phyloP scores from a whole-genome alignment of 2,888 invertebrate genomes.

The Polyommatus iphigenia region DNA sequence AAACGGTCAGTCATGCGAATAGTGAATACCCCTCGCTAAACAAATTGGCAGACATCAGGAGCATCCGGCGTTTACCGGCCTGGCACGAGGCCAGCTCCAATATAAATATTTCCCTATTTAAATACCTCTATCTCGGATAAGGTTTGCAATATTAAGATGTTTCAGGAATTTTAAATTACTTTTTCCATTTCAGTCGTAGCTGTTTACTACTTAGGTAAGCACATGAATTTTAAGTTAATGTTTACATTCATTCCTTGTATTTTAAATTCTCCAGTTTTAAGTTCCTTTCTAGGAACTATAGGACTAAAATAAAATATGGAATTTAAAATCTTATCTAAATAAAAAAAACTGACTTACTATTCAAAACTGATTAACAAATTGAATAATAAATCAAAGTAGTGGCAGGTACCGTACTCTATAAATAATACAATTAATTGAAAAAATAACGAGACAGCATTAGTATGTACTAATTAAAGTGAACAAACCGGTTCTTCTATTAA shows the following conservation, averaged over 20 bases:
- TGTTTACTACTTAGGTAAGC: not conserved
- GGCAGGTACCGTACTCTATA: not conserved
- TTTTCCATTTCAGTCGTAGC: not conserved
- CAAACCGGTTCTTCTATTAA: conserved; percentile 20
- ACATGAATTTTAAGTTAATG: not conserved
- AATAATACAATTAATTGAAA: conserved; percentile 2
- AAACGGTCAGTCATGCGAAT: conserved; percentile 13
- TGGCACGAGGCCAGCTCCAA: conserved; percentile 35
- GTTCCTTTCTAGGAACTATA: not conserved
- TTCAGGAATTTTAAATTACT: not conserved
- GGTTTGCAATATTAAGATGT: conserved; percentile 21
- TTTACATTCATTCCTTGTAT: not conserved
- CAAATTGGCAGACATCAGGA: conserved; percentile 35
- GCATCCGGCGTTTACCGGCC: conserved; percentile 30
- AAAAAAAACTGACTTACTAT: not conserved
- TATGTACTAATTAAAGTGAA: not conserved
- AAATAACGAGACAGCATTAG: not conserved
- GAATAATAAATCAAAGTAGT: not conserved
- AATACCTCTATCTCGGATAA: conserved; percentile 5
- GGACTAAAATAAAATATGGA: no score
- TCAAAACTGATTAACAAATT: not conserved
- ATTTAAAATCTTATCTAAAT: not conserved
- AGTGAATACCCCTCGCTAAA: conserved; percentile 26
- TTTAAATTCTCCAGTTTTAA: not conserved
- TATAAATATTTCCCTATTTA: conserved; percentile 27